Evolutionary conservation across 2,888 invertebrate species (phyloP).

Genomic region (Apamea epomidion): DNA sequence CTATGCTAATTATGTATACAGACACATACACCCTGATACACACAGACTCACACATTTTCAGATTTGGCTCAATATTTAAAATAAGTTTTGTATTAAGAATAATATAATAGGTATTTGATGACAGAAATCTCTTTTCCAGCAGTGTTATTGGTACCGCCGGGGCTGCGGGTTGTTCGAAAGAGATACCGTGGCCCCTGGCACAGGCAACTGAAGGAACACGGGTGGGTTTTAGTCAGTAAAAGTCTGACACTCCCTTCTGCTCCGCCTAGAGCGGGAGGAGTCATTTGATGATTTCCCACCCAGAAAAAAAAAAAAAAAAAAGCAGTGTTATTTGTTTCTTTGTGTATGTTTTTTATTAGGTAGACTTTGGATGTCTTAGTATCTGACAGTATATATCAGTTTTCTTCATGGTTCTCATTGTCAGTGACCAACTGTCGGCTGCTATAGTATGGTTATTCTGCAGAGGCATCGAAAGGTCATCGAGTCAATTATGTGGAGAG

Average conservation of each 20-base stretch:
- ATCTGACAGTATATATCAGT: not conserved
- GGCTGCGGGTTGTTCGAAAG: too few species aligned
- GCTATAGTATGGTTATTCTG: not conserved
- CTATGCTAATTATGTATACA: not conserved
- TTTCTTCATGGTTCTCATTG: not conserved
- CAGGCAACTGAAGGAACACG: too few species aligned
- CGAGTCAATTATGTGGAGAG: not conserved
- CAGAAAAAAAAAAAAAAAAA: too few species aligned
- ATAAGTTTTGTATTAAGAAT: not conserved
- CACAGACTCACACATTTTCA: not conserved
- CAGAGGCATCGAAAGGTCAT: constrained; percentile 1
- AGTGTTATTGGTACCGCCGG: not conserved
- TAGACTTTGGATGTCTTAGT: not conserved
- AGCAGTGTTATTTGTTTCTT: not conserved
- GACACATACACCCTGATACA: too few species aligned
- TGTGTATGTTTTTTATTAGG: not conserved
- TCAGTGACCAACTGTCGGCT: not conserved
- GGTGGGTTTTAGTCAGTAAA: too few species aligned
- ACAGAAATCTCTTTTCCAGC: not conserved
- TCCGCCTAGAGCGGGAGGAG: too few species aligned
- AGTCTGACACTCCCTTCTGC: too few species aligned
- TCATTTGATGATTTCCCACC: too few species aligned
- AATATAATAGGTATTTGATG: not conserved
- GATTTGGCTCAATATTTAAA: not conserved
- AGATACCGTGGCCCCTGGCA: too few species aligned